These are phyloP conservation scores for Clarias macrocephalus DNA, from an alignment of 2,113 vertebrate species.

Conservation along the genomic window DNA sequence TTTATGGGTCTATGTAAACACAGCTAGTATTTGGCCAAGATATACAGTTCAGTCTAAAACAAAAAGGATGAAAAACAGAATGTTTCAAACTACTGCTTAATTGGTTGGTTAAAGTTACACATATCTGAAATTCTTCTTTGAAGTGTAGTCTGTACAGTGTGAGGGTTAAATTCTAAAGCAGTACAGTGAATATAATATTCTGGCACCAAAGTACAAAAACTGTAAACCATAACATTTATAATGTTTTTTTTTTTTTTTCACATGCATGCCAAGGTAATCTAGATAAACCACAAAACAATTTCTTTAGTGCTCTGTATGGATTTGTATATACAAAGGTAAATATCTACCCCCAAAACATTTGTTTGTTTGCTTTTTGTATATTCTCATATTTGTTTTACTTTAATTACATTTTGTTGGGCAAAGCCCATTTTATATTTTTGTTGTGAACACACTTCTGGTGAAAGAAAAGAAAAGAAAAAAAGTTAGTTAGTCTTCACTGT, in stretches of 20 bases:
- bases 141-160: neutral
- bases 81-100: neutral
- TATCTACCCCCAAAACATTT: too few relatives aligned
- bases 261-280: too few relatives aligned
- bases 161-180: neutral
- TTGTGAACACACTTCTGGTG: neutral
- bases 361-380: too few relatives aligned
- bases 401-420: neutral
- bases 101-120: neutral
- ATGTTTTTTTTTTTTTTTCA: too few relatives aligned
- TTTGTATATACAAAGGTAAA: neutral
- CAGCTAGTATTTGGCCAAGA: too few relatives aligned
- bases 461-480: neutral
- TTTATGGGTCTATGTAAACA: too few relatives aligned
- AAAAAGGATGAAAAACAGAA: too few relatives aligned
- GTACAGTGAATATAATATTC: neutral
- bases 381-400: neutral
- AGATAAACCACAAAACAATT: neutral
- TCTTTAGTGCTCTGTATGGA: neutral
- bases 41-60: too few relatives aligned
- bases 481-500: neutral
- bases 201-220: neutral
- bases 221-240: too few relatives aligned
- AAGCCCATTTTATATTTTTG: neutral
- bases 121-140: neutral